Evolutionary conservation across 1,140 invertebrate species (phyloP), one percentile per base, ranked within the genome.

Genomic region (Olivierus martensii): DNA sequence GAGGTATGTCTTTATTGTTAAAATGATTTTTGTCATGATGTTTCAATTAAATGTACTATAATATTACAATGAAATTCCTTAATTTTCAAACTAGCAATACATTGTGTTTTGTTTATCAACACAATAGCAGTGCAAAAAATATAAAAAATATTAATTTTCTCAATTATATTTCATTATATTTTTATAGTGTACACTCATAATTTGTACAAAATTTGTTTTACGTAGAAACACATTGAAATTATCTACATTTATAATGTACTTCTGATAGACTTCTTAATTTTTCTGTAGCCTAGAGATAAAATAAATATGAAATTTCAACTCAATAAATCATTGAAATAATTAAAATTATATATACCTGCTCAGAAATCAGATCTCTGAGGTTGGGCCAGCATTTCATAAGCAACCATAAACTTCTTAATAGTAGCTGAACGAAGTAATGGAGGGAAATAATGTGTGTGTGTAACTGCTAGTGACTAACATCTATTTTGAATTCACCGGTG

Each of bases 401-500:
- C 94, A 12, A 96, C 93, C 84, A 97, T 93, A 67, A 95, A 95
- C 67, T 99, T 98, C 61, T 89, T 91, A 7, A 98, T 78, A 2
- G 83, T 86, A 3, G 93, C 87, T 3, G 92, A 96, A 22, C 94
- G 77, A 2, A 99, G 71, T 10, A 99, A 71, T 2, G 94, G 94
- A 7, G 94, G 94, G 59, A 82, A 81, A 71, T 93, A 98, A 43
- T 87, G 73, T 1, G 82, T 91, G 71, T 98, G 94, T 98, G 94
- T 3, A 98, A 81, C 18, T 91, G 82, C 94, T 94, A 99, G 67
- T 96, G 84, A 4, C 74, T 71, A 47, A 74, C 77, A 63, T 84
- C 77, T 38, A 77, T 66, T 1, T 71, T 62, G 3, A 70, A 61
- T 11, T 74, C 65, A 2, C 90, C 93, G 45, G 90, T 93, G 6